Evolutionary conservation across 2,797 vertebrate genomes (phyloP).

Genomic region (Ptychadena robeensis): DNA sequence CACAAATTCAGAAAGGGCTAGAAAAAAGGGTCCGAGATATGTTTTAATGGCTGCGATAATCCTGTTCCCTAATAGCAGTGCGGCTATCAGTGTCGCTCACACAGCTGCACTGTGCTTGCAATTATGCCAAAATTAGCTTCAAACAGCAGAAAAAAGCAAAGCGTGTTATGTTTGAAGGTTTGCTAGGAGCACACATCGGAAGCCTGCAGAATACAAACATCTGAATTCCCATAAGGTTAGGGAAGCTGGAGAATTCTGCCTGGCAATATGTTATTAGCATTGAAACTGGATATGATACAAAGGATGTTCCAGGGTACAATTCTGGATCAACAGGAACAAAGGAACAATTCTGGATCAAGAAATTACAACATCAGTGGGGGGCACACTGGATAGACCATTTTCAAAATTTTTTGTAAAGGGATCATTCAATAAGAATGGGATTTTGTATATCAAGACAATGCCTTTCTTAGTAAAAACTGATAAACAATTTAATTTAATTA

Average conservation of each 20-base stretch:
- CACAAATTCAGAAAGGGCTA: slow-evolving; percentile 47
- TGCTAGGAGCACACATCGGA: slow-evolving; percentile 25
- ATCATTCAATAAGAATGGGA: too few species aligned
- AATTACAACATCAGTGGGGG: too few species aligned
- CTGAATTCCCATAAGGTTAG: slow-evolving; percentile 3
- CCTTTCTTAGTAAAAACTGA: too few species aligned
- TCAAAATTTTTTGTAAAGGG: too few species aligned
- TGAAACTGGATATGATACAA: neutral
- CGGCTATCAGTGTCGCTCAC: slow-evolving; percentile 51
- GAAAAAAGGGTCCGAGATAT: slow-evolving; percentile 19
- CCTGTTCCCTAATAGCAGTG: slow-evolving; percentile 36
- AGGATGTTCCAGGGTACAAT: too few species aligned
- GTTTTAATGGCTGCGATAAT: slow-evolving; percentile 53
- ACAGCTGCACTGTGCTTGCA: slow-evolving; percentile 47
- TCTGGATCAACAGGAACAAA: too few species aligned
- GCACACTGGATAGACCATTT: too few species aligned
- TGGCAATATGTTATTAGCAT: neutral
- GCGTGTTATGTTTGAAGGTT: slow-evolving; percentile 48
- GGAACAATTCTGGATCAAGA: too few species aligned
- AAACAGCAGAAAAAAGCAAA: slow-evolving; percentile 42
- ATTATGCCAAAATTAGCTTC: slow-evolving; percentile 55
- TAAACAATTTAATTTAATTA: too few species aligned
- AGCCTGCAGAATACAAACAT: slow-evolving; percentile 23
- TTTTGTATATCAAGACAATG: too few species aligned
- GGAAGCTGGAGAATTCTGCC: neutral